These are phyloP conservation scores for Choloepus hoffmanni DNA, from an alignment of 2,113 vertebrate genomes.

Conservation along the genomic window DNA sequence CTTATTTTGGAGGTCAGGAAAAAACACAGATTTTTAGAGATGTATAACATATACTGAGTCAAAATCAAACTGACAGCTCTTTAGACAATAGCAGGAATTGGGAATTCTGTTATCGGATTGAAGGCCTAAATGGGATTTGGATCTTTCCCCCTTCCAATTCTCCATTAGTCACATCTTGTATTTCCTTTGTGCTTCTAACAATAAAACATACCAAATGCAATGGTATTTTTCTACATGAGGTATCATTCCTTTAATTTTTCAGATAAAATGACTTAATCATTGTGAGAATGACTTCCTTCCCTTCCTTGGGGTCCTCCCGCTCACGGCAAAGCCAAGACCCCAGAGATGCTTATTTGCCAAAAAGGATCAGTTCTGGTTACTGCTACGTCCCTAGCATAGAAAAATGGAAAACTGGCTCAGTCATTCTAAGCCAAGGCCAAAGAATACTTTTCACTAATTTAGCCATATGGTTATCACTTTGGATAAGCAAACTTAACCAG, in stretches of 20 bases:
- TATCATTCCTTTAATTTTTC: background rate
- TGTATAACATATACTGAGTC: background rate
- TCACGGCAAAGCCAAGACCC: background rate
- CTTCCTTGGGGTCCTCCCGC: background rate
- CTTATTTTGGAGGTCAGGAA: background rate
- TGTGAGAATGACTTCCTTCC: background rate
- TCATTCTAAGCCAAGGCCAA: background rate
- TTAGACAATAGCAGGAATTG: background rate
- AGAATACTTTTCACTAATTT: background rate
- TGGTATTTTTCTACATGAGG: slow-evolving; percentile 31
- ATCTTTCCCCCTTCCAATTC: background rate
- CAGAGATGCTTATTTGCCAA: background rate
- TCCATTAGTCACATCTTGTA: background rate
- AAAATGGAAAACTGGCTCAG: background rate
- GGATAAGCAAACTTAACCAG: background rate
- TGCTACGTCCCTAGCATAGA: background rate
- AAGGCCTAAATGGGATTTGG: background rate
- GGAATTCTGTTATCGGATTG: background rate
- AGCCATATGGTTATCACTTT: background rate
- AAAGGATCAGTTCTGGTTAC: background rate
- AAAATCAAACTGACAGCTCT: slow-evolving; percentile 6
- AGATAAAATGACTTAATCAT: background rate
- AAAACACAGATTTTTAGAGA: background rate
- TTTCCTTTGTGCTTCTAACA: background rate
- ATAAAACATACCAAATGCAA: background rate